Conservation (phyloP, 2,888 invertebrate genomes). For the Pachydiplax longipennis region DNA sequence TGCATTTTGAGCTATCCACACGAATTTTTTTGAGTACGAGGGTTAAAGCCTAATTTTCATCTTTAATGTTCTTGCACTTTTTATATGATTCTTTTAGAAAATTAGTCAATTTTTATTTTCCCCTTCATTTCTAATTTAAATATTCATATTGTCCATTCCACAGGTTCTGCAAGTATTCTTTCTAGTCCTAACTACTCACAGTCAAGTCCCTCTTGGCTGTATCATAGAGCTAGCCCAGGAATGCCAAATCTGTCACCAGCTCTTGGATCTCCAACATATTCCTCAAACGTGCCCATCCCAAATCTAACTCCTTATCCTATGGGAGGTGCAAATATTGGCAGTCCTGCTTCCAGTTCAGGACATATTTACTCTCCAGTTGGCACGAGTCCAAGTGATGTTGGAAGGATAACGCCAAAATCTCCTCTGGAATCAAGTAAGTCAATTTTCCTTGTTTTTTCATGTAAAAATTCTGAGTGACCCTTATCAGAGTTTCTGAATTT, state of each 20-base stretch:
- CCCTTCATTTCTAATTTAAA: neutral
- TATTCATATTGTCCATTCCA: neutral
- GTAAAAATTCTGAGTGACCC: too few species aligned
- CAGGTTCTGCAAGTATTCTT: constrained; percentile 43
- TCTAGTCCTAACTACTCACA: constrained; percentile 52
- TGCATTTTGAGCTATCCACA: too few species aligned
- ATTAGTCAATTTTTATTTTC: too few species aligned
- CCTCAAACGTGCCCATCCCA: neutral
- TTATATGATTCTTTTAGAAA: too few species aligned
- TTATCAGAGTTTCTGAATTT: too few species aligned
- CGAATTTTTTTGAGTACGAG: too few species aligned
- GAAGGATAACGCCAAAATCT: neutral
- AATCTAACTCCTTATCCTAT: constrained; percentile 3
- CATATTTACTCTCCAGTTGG: neutral
- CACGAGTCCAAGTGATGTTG: neutral
- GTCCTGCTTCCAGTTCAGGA: neutral
- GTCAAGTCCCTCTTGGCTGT: constrained; percentile 59
- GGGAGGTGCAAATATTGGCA: neutral
- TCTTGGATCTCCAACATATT: constrained; percentile 43
- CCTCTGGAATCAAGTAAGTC: constrained; percentile 3
- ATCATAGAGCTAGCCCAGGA: constrained; percentile 55
- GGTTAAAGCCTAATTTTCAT: neutral
- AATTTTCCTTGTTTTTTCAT: too few species aligned
- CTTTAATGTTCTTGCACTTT: neutral
- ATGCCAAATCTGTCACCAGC: constrained; percentile 35